Evolutionary conservation across 1,140 invertebrate genomes (phyloP).

Genomic region (Harlomillsia oculata): DNA sequence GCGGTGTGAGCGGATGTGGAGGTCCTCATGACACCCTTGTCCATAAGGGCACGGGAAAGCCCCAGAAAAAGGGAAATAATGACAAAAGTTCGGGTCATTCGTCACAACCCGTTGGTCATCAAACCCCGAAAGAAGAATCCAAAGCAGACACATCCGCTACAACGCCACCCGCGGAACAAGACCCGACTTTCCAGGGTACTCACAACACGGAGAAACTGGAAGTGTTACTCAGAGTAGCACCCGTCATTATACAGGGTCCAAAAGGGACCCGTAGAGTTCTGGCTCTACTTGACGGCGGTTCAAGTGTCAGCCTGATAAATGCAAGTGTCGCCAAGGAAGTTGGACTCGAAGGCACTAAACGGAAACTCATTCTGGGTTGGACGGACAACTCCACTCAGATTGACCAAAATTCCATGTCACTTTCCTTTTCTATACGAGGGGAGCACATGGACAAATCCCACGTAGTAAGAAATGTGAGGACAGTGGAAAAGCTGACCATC

Average conservation of each 20-base stretch:
- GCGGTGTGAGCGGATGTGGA: too few relatives aligned
- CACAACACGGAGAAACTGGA: neutral
- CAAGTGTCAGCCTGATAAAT: neutral
- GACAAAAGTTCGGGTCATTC: too few relatives aligned
- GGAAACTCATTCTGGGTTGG: neutral
- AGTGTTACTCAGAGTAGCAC: neutral
- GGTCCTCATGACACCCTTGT: neutral
- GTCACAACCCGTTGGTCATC: too few relatives aligned
- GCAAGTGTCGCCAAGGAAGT: neutral
- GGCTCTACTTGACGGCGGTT: slow-evolving; percentile 6
- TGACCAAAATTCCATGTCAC: neutral
- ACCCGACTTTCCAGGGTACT: too few relatives aligned
- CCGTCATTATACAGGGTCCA: neutral
- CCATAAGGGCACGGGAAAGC: neutral
- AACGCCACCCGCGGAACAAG: too few relatives aligned
- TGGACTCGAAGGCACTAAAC: neutral
- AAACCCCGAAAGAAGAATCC: too few relatives aligned
- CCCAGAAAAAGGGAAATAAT: neutral
- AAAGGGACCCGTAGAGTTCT: neutral
- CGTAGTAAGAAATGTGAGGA: neutral
- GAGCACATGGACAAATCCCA: neutral
- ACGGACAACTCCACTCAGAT: neutral
- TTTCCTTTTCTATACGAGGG: neutral
- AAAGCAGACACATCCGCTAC: too few relatives aligned
- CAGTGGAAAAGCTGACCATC: neutral